These are phyloP conservation scores for Limosa lapponica DNA, from an alignment of 2,797 vertebrate genomes.

Conservation along the genomic window DNA sequence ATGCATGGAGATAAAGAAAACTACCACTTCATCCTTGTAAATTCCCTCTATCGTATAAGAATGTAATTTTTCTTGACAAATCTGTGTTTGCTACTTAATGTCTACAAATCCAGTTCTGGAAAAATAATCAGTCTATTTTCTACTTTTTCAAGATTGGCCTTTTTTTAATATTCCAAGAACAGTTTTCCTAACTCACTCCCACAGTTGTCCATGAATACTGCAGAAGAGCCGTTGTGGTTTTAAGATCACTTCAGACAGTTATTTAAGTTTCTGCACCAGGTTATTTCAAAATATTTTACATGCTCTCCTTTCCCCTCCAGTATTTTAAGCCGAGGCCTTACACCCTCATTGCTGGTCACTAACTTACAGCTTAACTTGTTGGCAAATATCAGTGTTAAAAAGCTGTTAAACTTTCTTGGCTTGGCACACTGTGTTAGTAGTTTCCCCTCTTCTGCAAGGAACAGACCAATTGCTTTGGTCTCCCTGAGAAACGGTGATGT, in stretches of 20 bases:
- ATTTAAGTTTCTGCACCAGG: background rate
- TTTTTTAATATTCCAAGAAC: background rate
- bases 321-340: background rate
- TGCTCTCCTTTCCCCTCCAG: background rate
- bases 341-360: background rate
- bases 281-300: background rate
- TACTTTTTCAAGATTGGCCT: background rate
- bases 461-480: background rate
- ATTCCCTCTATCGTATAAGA: background rate
- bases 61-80: background rate
- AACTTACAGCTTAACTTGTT: background rate
- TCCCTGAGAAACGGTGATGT: background rate
- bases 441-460: background rate
- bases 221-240: background rate
- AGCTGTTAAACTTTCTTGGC: background rate
- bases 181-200: background rate
- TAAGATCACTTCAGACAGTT: background rate
- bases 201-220: background rate
- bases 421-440: background rate
- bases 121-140: background rate
- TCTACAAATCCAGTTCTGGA: background rate
- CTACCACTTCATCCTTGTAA: background rate
- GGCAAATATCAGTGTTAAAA: background rate
- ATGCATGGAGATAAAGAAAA: background rate
- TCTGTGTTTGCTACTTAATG: background rate